Percentiles rank a stretch among this genome's conserved stretches.
Conservation (phyloP, 1,140 invertebrate species). For the Trypoxylus dichotomus region DNA sequence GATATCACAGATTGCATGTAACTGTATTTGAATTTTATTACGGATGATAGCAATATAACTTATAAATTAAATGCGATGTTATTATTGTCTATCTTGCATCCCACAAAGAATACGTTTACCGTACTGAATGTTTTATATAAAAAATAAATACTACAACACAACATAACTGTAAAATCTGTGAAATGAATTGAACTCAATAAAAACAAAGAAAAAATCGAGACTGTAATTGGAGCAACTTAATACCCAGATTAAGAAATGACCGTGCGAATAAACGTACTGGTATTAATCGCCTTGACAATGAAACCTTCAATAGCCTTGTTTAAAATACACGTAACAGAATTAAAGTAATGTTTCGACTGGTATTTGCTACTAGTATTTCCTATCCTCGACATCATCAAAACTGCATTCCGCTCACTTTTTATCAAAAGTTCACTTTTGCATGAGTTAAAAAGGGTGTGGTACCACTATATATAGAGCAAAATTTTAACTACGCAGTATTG, state of each 20-base stretch:
- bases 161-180: neutral
- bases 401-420: neutral
- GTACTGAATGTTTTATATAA: neutral
- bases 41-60: no score
- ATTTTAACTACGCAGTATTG: neutral
- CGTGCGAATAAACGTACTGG: neutral
- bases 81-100: neutral
- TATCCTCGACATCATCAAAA: neutral
- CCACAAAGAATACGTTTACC: neutral
- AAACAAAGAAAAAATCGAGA: neutral
- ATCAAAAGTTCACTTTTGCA: conserved; percentile 15
- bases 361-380: neutral
- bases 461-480: conserved; percentile 26
- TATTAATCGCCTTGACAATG: neutral
- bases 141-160: neutral
- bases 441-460: conserved; percentile 21
- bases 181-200: neutral
- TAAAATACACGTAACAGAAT: neutral
- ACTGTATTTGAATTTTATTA: no score
- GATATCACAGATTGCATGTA: no score
- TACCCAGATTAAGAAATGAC: neutral
- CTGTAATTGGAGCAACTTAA: conserved; percentile 12
- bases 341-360: neutral
- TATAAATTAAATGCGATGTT: neutral
- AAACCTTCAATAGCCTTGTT: conserved; percentile 1